Evolutionary conservation across 2,888 invertebrate genomes (phyloP), one percentile per base, ranked within the genome.

Genomic region (Drosophila borealis): DNA sequence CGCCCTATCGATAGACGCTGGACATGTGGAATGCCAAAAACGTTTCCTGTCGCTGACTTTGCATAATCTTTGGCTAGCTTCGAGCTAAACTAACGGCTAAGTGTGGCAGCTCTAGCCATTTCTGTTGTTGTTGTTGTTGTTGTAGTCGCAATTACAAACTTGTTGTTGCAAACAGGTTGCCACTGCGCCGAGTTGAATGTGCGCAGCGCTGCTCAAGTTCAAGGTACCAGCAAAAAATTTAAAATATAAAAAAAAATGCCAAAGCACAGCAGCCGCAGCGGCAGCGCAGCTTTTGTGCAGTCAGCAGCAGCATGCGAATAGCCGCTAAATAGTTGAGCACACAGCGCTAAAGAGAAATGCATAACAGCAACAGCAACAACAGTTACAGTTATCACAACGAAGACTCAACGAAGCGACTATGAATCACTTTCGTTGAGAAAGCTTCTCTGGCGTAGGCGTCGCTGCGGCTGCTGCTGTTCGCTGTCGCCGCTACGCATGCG

Each of bases 351-450:
- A 89, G 82, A 83, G 89, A 82, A 89, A 82, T 88, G 89, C 89
- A 74, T 89, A 76, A 76, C 70, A 74, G 46, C 63, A 59, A 3
- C 54, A 19, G 8, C 25, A 19, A 10, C 25, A 19, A 10, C 41
- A 55, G 36, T 44, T 36, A 41, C 45, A 48, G 51, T 41, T 63
- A 63, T 36, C 66, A 36, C 51, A 19, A 46, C 53, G 45, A 57
- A 19, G 64, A 65, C 56, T 65, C 10, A 54, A 77, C 77, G 72
- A 76, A 70, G 44, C 66, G n/a, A 25, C 56, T 54, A 68, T 83
- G 89, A 83, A 83, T 83, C 83, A 83, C 83, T 89, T 83, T 83
- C 89, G 68, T 89, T 89, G 85, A 89, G 83, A 83, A 83, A 83
- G 88, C 89, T 84, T 89, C 75, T 64, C 71, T 61, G 63, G 70